These are phyloP conservation scores for Mungos mungo DNA, from an alignment of 2,113 vertebrate species.

Conservation along the genomic window DNA sequence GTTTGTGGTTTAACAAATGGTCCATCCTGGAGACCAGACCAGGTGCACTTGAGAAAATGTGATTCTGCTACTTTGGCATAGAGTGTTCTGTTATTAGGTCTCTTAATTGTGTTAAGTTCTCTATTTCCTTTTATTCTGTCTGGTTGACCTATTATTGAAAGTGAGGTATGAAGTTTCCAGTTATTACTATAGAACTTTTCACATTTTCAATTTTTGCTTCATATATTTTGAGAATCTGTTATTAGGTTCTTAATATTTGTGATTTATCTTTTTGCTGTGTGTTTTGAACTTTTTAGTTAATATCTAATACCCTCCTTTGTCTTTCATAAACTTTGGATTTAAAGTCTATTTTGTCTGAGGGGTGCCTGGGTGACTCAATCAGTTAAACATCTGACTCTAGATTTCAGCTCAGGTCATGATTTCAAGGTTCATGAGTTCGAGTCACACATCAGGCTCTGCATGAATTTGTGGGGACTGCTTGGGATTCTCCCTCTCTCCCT, in stretches of 20 bases:
- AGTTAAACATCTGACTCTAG: no score
- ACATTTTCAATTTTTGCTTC: neutral
- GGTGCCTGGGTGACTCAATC: no score
- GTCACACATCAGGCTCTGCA: no score
- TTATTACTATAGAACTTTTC: neutral
- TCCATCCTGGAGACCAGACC: neutral
- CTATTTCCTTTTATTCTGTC: neutral
- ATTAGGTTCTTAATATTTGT: neutral
- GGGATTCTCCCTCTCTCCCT: no score
- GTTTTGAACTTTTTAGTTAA: neutral
- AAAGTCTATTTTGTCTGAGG: neutral
- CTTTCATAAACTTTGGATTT: neutral
- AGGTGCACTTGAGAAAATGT: neutral
- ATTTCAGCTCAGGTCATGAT: no score
- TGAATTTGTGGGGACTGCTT: no score
- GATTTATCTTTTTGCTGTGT: neutral
- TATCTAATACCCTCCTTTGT: neutral
- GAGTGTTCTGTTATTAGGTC: neutral
- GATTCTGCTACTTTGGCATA: neutral
- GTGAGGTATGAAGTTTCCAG: neutral
- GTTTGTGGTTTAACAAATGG: neutral
- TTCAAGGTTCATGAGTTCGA: no score
- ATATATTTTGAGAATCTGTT: neutral
- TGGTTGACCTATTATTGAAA: neutral
- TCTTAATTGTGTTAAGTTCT: neutral